phyloP scores from a whole-genome alignment of 2,113 vertebrate genomes.

The Puma concolor region DNA sequence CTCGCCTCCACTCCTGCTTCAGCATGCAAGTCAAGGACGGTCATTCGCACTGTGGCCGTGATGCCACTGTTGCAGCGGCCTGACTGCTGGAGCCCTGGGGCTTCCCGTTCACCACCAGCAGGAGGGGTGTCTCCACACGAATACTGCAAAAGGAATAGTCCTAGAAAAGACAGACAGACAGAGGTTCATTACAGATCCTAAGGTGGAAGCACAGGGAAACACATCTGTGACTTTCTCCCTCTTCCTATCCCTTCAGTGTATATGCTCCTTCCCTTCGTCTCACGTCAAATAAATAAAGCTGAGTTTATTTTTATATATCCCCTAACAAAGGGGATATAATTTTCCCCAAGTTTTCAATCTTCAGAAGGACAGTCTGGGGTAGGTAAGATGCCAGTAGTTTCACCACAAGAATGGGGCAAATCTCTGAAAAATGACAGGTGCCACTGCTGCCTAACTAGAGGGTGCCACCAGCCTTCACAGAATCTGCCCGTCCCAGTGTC shows the following conservation, averaged over 20 bases:
- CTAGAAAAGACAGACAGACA: constrained; percentile 67
- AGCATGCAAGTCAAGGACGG: not conserved
- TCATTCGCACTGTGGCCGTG: constrained; percentile 91
- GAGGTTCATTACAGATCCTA: not conserved
- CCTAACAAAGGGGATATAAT: not conserved
- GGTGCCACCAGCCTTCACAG: not conserved
- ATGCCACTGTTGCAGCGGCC: constrained; percentile 90
- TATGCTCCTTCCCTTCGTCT: not conserved
- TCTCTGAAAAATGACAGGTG: not conserved
- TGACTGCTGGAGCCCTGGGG: constrained; percentile 90
- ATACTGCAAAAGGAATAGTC: constrained; percentile 89
- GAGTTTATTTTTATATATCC: not conserved
- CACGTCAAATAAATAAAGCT: not conserved
- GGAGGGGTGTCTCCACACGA: constrained; percentile 92
- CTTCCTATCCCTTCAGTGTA: not conserved
- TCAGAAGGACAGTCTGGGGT: constrained; percentile 1
- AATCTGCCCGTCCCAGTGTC: not conserved
- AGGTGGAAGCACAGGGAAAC: not conserved
- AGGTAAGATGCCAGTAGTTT: not conserved
- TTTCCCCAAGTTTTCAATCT: constrained; percentile 7
- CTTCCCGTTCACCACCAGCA: constrained; percentile 94
- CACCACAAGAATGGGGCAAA: not conserved
- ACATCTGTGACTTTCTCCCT: not conserved
- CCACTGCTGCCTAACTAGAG: not conserved
- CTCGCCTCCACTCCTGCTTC: not conserved